These are phyloP conservation scores for Chironomus striatipennis DNA, from an alignment of 1,140 invertebrate genomes.

Conservation along the genomic window DNA sequence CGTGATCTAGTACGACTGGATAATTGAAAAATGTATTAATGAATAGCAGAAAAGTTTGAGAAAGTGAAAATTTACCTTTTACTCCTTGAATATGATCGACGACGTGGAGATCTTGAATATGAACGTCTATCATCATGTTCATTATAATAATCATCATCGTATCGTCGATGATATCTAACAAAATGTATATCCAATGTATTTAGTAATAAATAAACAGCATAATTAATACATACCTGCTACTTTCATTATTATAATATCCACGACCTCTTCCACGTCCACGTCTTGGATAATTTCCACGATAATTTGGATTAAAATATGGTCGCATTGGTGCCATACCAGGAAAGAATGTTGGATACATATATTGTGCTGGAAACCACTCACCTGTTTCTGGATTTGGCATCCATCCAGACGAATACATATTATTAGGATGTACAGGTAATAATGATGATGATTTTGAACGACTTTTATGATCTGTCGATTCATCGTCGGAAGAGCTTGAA, in stretches of 20 bases:
- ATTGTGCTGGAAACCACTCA: constrained; percentile 24
- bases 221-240: neutral
- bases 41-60: too few relatives aligned
- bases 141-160: constrained; percentile 16
- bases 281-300: constrained; percentile 27
- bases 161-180: neutral
- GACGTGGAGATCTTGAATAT: constrained; percentile 30
- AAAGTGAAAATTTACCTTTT: constrained; percentile 20
- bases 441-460: constrained; percentile 34
- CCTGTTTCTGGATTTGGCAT: constrained; percentile 34
- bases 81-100: constrained; percentile 35
- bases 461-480: constrained; percentile 35
- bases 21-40: too few relatives aligned
- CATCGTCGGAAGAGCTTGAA: constrained; percentile 41
- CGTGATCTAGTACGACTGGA: constrained; percentile 19
- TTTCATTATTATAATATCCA: neutral
- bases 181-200: neutral
- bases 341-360: neutral
- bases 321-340: neutral
- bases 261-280: constrained; percentile 29
- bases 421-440: constrained; percentile 35
- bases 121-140: constrained; percentile 26
- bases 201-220: neutral
- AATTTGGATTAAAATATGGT: neutral
- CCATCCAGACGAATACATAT: constrained; percentile 15